A percentile compares a stretch with the other conserved stretches of the same genome.
phyloP scores from a whole-genome alignment of 2,888 invertebrate species.

The Himalopsyche anomala region DNA sequence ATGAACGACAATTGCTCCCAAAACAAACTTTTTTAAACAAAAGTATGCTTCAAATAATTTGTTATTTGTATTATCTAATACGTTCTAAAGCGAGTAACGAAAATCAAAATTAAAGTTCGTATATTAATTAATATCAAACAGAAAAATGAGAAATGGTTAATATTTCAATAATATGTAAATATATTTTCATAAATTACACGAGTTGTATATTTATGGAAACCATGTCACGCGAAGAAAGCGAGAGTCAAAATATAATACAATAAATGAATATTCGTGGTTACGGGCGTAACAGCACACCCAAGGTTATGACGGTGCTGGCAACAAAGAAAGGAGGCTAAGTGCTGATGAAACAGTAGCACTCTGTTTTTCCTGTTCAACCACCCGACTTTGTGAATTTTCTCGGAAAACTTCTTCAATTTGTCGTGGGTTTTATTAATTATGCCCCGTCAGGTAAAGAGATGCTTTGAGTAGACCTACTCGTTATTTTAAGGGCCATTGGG shows the following conservation, averaged over 20 bases:
- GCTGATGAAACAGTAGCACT: background rate
- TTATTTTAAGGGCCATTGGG: background rate
- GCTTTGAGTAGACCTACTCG: background rate
- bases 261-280: background rate
- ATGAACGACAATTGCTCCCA: too few species aligned
- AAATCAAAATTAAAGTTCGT: too few species aligned
- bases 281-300: background rate
- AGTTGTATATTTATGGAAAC: background rate
- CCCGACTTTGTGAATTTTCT: slow-evolving; percentile 3
- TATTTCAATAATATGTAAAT: background rate
- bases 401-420: background rate
- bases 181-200: background rate
- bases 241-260: background rate
- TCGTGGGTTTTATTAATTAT: too few species aligned
- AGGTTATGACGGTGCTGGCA: background rate
- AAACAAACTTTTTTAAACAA: too few species aligned
- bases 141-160: too few species aligned
- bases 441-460: background rate
- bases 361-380: background rate
- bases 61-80: too few species aligned
- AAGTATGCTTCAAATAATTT: too few species aligned
- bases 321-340: background rate
- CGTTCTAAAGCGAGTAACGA: too few species aligned
- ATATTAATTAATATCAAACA: too few species aligned
- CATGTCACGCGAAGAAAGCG: background rate